phyloP scores from a whole-genome alignment of 2,113 vertebrate species.

The Hippocampus comes region DNA sequence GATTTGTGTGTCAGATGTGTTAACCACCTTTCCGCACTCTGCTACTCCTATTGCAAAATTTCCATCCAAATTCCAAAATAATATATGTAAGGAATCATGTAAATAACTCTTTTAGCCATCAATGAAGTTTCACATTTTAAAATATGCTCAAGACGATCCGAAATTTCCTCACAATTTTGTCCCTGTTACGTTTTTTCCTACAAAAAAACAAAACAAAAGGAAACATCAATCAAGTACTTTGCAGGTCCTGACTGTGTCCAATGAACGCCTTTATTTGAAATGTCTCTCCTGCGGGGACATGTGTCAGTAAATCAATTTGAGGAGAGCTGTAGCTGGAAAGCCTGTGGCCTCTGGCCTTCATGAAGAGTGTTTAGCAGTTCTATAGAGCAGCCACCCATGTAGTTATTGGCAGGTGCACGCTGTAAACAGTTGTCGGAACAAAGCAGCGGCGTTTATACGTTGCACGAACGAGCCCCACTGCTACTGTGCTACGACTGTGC shows the following conservation, averaged over 20 bases:
- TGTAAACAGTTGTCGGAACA: neutral
- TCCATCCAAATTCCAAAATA: too few relatives aligned
- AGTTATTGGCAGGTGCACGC: conserved; percentile 34
- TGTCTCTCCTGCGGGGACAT: neutral
- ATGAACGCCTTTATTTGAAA: neutral
- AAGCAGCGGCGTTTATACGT: neutral
- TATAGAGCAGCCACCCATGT: conserved; percentile 19
- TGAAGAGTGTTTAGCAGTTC: neutral
- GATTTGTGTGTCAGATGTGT: neutral
- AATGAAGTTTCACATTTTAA: too few relatives aligned
- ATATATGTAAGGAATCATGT: too few relatives aligned
- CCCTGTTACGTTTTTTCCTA: too few relatives aligned
- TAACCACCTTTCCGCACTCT: too few relatives aligned
- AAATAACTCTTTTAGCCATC: too few relatives aligned
- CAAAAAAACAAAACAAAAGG: too few relatives aligned
- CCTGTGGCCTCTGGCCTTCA: neutral
- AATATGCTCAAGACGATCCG: too few relatives aligned
- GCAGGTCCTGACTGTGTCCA: neutral
- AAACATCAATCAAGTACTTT: too few relatives aligned
- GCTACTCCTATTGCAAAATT: too few relatives aligned
- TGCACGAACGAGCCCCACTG: neutral
- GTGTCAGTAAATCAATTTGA: neutral
- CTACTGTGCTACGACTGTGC: neutral
- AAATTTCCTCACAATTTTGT: too few relatives aligned
- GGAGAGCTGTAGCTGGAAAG: neutral